Conservation (phyloP, 2,888 invertebrate genomes). For the Ormyrus pomaceus region DNA sequence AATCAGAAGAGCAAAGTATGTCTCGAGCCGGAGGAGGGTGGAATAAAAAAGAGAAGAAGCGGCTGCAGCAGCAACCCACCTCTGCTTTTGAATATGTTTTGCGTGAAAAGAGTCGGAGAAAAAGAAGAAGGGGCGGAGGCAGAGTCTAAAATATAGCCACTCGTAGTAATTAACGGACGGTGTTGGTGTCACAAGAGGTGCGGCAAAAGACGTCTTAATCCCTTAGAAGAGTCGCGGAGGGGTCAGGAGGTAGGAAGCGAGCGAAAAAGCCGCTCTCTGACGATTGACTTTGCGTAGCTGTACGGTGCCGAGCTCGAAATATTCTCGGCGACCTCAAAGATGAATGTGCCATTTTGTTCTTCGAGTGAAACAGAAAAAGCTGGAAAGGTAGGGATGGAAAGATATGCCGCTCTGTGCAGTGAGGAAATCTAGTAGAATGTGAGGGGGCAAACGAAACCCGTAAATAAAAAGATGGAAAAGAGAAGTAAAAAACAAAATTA, state of each 20-base stretch:
- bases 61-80: not conserved
- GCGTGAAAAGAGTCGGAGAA: not conserved
- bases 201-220: conserved; percentile 35
- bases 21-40: not conserved
- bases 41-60: not conserved
- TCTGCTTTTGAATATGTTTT: conserved; percentile 18
- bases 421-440: too few relatives aligned
- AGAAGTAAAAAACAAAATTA: not conserved
- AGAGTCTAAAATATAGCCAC: conserved; percentile 4
- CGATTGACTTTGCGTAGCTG: conserved; percentile 9
- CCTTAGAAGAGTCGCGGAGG: not conserved
- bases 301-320: not conserved
- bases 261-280: conserved; percentile 9
- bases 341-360: conserved; percentile 21
- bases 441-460: too few relatives aligned
- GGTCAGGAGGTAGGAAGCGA: conserved; percentile 15
- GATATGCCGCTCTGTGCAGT: too few relatives aligned
- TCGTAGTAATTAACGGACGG: conserved; percentile 35
- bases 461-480: not conserved
- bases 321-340: conserved; percentile 24
- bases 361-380: too few relatives aligned
- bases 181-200: conserved; percentile 1
- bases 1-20: not conserved
- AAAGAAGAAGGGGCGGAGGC: not conserved
- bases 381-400: not conserved